Base-by-base conservation (phyloP, 2,888 invertebrate species). In the Idaea dimidiata region DNA sequence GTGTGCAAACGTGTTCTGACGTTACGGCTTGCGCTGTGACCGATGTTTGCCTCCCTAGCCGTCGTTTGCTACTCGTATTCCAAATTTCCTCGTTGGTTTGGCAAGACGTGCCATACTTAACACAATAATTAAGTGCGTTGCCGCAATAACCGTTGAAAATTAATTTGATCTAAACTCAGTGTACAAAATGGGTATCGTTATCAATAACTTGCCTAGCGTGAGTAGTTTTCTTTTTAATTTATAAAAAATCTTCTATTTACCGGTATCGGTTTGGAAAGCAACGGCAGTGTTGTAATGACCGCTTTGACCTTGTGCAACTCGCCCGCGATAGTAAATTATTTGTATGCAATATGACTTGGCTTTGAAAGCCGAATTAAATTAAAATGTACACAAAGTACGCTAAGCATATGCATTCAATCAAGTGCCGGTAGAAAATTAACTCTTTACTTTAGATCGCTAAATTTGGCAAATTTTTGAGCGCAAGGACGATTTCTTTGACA, bases 261-360 rank as follows among this genome's bases (percentile, higher is more conserved):
- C 85, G 85, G 85, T 81, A 80, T 78, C 78, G 76, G 79, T 85
- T 88, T 89, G 88, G 91, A 91, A 91, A 92, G 90, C 88, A 88
- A 88, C 84, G 80, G 85, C 83, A 82, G 83, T 86, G 88, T 90
- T 86, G 88, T 88, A 91, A 90, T 92, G 91, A 91, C 92, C 92
- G 91, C 86, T 91, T 91, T 91, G 91, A 91, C 92, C 91, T 92
- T 92, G 92, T 91, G 88, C 81, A 90, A 91, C 91, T 89, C 81
- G 88, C 86, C 85, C 82, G 86, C 88, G 86, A 88, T 91, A 89
- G 84, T 86, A 80, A 83, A 86, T 81, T 75, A 76, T 78, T 79
- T 73, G 72, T 73, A 71, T 80, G 76, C 76, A 77, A 79, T 24
- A 24, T 76, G 75, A 82, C 79, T 59, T 58, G 31, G 54, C 61